Conservation (phyloP, 2,113 vertebrate genomes). For the Donacobius atricapilla region DNA sequence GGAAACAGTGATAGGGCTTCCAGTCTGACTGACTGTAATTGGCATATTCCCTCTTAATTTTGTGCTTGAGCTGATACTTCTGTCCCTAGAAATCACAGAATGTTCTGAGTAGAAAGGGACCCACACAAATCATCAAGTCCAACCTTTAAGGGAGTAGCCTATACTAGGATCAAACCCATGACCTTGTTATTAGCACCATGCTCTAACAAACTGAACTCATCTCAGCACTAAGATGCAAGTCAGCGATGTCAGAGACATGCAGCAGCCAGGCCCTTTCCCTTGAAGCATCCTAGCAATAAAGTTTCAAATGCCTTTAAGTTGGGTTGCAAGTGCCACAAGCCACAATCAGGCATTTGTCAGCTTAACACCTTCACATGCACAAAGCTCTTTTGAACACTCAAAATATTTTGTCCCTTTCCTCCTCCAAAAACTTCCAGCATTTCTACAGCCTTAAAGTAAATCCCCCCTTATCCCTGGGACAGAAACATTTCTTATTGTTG, state of each 20-base stretch:
- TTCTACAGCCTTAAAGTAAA: neutral
- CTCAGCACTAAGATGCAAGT: neutral
- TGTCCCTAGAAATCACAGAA: neutral
- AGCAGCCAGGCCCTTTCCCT: neutral
- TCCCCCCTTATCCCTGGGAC: neutral
- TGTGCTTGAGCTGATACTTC: neutral
- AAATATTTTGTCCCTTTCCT: neutral
- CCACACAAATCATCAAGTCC: neutral
- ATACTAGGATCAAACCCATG: neutral
- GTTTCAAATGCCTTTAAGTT: neutral
- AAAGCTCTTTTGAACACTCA: neutral
- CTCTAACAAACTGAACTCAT: neutral
- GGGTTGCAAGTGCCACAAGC: neutral
- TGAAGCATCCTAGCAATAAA: neutral
- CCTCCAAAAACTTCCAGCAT: neutral
- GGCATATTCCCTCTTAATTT: neutral
- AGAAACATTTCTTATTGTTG: neutral
- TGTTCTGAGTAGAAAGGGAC: neutral
- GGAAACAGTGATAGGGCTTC: neutral
- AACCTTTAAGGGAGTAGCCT: neutral
- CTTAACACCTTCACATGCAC: neutral
- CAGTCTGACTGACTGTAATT: neutral
- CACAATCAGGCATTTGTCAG: neutral
- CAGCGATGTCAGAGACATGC: neutral
- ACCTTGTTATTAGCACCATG: neutral